These are phyloP conservation scores for Lophotis ruficrista DNA, from an alignment of 2,113 vertebrate species.

Conservation along the genomic window DNA sequence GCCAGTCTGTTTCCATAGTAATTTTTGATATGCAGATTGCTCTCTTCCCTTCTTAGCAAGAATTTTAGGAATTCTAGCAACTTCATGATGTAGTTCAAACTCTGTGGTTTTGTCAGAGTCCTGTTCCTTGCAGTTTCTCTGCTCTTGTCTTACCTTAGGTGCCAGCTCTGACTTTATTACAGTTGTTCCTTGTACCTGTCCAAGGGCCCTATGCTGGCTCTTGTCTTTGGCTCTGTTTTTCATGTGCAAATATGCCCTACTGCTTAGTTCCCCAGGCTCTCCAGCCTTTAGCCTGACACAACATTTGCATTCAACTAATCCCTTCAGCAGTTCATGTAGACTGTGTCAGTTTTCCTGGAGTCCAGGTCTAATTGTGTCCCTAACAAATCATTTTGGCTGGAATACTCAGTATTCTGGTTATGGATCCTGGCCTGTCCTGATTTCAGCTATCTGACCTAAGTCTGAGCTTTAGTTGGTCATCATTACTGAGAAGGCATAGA, in stretches of 20 bases:
- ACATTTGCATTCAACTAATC: not conserved
- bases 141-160: not conserved
- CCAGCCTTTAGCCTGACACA: not conserved
- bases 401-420: not conserved
- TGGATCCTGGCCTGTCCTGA: not conserved
- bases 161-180: not conserved
- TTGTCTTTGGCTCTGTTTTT: not conserved
- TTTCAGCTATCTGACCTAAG: not conserved
- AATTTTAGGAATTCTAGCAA: not conserved
- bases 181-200: not conserved
- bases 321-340: not conserved
- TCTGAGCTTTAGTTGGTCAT: not conserved
- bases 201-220: not conserved
- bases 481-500: not conserved
- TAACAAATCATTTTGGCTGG: not conserved
- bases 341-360: not conserved
- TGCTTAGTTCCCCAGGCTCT: not conserved
- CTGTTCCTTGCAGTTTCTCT: not conserved
- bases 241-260: not conserved
- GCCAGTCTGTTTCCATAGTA: not conserved
- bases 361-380: not conserved
- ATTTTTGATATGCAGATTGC: not conserved
- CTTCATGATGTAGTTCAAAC: not conserved
- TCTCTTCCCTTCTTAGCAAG: not conserved
- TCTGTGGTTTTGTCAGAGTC: not conserved